Conservation (phyloP, 2,888 invertebrate genomes). For the Nomada ruficornis region DNA sequence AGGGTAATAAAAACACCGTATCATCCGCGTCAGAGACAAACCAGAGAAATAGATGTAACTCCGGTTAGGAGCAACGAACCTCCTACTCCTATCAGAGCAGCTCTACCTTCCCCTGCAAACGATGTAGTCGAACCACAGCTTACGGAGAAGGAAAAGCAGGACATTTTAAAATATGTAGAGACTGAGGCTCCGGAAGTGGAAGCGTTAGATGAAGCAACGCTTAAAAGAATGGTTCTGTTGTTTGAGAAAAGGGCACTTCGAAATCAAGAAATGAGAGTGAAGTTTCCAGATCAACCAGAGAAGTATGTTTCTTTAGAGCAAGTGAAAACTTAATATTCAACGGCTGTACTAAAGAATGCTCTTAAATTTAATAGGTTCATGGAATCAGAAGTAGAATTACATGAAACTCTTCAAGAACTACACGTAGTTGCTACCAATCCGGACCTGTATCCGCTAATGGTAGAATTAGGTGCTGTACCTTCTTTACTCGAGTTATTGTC, state of each 20-base stretch:
- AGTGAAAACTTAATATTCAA: slow-evolving; percentile 4
- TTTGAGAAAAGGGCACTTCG: slow-evolving; percentile 97
- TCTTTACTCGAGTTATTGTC: slow-evolving; percentile 96
- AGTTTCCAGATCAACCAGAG: slow-evolving; percentile 98
- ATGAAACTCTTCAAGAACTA: slow-evolving; percentile 94
- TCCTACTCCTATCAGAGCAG: slow-evolving; percentile 78
- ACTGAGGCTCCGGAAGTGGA: slow-evolving; percentile 93
- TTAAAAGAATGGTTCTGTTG: slow-evolving; percentile 94
- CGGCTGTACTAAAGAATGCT: not conserved
- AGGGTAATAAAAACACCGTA: slow-evolving; percentile 85
- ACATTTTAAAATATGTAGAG: slow-evolving; percentile 93
- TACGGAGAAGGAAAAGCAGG: slow-evolving; percentile 90
- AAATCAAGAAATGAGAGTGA: slow-evolving; percentile 99
- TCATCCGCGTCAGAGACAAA: slow-evolving; percentile 83
- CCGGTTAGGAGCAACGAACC: slow-evolving; percentile 73
- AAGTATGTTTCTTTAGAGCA: slow-evolving; percentile 85
- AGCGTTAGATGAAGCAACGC: slow-evolving; percentile 92
- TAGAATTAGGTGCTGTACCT: slow-evolving; percentile 94
- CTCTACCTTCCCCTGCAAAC: slow-evolving; percentile 86
- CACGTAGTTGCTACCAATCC: slow-evolving; percentile 98
- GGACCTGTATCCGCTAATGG: slow-evolving; percentile 95
- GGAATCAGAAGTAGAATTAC: slow-evolving; percentile 97
- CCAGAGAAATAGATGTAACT: slow-evolving; percentile 73
- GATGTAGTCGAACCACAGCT: slow-evolving; percentile 87
- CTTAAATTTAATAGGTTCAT: slow-evolving; percentile 89